Conservation (phyloP, 2,113 vertebrate species). For the Ammodytes marinus region DNA sequence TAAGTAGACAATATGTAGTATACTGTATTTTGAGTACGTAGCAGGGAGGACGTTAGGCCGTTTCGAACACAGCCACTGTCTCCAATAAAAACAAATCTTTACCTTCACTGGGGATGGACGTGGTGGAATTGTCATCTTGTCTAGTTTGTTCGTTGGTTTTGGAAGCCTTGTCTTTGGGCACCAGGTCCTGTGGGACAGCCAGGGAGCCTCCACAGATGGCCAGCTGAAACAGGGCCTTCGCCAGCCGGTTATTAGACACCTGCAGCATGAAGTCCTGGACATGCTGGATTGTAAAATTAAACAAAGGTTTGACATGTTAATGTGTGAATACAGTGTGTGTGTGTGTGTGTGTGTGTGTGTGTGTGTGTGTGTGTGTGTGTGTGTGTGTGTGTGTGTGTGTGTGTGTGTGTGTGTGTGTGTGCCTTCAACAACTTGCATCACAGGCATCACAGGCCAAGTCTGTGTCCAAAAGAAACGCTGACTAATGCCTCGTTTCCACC, state of each 20-base stretch:
- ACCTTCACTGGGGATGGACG: constrained; percentile 81
- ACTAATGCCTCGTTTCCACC: no score
- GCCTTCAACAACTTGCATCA: no score
- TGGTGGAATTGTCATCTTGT: constrained; percentile 35
- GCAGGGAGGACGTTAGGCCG: no score
- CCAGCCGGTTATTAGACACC: constrained; percentile 76
- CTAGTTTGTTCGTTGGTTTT: constrained; percentile 50
- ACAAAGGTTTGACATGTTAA: background rate
- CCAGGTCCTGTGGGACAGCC: constrained; percentile 79
- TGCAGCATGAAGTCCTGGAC: constrained; percentile 80
- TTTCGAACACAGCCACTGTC: no score
- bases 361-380: no score
- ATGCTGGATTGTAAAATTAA: constrained; percentile 57
- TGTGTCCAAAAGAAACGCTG: no score
- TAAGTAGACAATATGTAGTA: no score
- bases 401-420: no score
- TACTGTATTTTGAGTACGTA: no score
- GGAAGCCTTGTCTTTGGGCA: constrained; percentile 74
- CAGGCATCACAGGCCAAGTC: no score
- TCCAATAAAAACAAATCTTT: background rate
- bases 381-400: no score
- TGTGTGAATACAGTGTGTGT: background rate
- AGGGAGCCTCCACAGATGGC: constrained; percentile 86
- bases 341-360: no score
- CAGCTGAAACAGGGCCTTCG: constrained; percentile 83